Evolutionary conservation across 2,888 invertebrate genomes (phyloP), one percentile per base, ranked within the genome.

Genomic region (Pristionchus maxplancki): DNA sequence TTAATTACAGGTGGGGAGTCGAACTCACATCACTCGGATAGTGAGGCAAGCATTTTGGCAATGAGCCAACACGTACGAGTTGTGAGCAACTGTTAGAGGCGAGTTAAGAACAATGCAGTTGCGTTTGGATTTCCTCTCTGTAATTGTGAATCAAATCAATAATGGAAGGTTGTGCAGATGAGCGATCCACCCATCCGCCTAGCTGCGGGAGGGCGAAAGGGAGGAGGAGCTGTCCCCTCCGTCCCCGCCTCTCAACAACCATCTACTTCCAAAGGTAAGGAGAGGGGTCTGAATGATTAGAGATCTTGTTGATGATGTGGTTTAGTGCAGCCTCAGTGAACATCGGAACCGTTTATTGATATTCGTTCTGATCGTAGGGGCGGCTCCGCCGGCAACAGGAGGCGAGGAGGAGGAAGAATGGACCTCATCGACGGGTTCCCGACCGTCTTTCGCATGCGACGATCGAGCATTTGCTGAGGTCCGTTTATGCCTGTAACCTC

Each of bases 391-490:
- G 53, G 13, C 82, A 17, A 48, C 3, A 48, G 13, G 53, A 24
- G 34, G 31, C 6, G 53, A 31, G 28, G 53, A 50, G 8, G 82
- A 83, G 37, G 82, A 83, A 44, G 37, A 34, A 20, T 9, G 53
- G 82, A 11, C 20, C 6, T 17, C 28, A 31, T 34, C 53, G 53
- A 28, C n/a, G 11, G 34, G 24, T 15, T 64, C 85, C 15, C 48
- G 28, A 13, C 82, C 82, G 6, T 85, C 85, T 1, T 85, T 85
- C 50, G 85, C 85, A 9, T 37, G 40, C 64, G 85, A 85, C 28
- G 85, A 85, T n/a, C 37, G 62, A n/a, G 85, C 85, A 58, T 40
- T 85, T 24, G 28, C n/a, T 13, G 85, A 85, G 85, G 85, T 85
- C 13, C 5, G 85, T 37, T 9, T 17, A 17, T 1, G 48, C 48